phyloP scores from a whole-genome alignment of 2,888 invertebrate genomes.

The Alsophila aescularia region DNA sequence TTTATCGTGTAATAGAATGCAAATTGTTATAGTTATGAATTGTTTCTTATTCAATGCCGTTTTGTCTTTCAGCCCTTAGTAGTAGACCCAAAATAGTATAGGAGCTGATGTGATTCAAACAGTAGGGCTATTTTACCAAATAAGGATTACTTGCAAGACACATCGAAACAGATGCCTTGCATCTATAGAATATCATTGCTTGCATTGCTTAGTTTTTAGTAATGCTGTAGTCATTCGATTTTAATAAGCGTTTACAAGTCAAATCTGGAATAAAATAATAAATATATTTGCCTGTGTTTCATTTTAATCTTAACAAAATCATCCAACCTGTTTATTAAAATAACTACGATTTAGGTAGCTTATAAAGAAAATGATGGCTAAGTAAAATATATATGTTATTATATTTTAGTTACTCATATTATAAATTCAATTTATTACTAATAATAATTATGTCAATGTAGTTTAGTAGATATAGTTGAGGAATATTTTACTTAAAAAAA shows the following conservation, averaged over 20 bases:
- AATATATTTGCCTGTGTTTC: constrained; percentile 27
- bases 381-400: no score
- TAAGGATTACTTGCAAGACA: constrained; percentile 56
- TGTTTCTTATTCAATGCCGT: constrained; percentile 31
- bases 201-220: constrained; percentile 54
- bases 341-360: background rate
- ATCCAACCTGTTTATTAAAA: background rate
- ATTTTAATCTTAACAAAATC: background rate
- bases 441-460: no score
- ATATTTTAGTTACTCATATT: no score
- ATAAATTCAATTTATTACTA: no score
- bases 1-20: no score
- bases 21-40: no score
- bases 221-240: constrained; percentile 59
- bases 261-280: constrained; percentile 58
- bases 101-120: constrained; percentile 39
- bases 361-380: no score
- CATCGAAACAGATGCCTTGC: constrained; percentile 39
- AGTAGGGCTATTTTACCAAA: constrained; percentile 76
- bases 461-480: no score
- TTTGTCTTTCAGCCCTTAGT: constrained; percentile 27
- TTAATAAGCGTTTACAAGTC: constrained; percentile 54
- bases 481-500: background rate
- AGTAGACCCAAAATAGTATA: constrained; percentile 30
- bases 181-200: no score